Evolutionary conservation across 2,113 vertebrate genomes (phyloP).

Genomic region (Chrysochloris asiatica): DNA sequence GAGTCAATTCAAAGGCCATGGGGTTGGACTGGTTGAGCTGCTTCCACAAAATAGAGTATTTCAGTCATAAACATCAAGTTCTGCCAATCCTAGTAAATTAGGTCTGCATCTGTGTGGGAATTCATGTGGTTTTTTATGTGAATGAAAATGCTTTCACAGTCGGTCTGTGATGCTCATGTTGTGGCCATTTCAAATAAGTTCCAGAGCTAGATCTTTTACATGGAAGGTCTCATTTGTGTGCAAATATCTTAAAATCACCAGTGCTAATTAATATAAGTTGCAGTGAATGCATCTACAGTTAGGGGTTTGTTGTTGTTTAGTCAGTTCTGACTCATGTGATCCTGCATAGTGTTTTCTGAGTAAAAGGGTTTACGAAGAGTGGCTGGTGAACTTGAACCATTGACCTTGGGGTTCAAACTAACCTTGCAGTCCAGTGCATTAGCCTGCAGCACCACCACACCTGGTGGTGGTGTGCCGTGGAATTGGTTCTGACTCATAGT

Average conservation of each 20-base stretch:
- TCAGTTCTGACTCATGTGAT: too few relatives aligned
- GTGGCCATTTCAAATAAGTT: conserved; percentile 59
- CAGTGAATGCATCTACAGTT: conserved; percentile 21
- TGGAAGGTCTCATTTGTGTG: conserved; percentile 42
- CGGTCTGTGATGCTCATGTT: conserved; percentile 33
- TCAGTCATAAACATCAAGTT: conserved; percentile 13
- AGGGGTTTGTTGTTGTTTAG: too few relatives aligned
- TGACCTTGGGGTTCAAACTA: too few relatives aligned
- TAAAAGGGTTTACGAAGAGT: too few relatives aligned
- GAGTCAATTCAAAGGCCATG: not conserved
- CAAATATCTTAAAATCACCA: conserved; percentile 31
- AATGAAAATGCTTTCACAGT: conserved; percentile 67
- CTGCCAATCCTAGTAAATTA: conserved; percentile 67
- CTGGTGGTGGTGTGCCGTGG: too few relatives aligned
- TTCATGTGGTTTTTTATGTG: conserved; percentile 45
- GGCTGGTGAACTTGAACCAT: too few relatives aligned
- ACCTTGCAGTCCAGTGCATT: too few relatives aligned
- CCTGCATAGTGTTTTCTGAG: too few relatives aligned
- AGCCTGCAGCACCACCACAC: too few relatives aligned
- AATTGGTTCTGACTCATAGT: too few relatives aligned
- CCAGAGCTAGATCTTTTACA: conserved; percentile 69
- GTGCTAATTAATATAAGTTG: conserved; percentile 3
- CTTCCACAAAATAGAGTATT: conserved; percentile 34
- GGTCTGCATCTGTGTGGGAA: conserved; percentile 47
- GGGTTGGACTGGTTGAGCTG: not conserved